phyloP scores from a whole-genome alignment of 2,113 vertebrate genomes.

The Sakesphorus luctuosus region DNA sequence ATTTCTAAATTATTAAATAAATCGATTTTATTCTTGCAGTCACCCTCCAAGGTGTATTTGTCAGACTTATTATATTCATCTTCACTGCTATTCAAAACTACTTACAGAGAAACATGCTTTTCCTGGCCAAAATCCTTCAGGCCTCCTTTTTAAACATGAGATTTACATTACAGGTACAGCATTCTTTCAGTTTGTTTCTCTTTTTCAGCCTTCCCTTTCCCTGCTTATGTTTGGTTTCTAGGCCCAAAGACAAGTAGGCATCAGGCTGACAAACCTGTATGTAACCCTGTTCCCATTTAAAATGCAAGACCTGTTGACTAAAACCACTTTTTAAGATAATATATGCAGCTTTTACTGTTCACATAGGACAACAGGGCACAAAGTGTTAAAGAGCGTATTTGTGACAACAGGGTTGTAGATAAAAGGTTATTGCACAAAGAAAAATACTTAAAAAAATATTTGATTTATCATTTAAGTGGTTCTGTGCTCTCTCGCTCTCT shows the following conservation, averaged over 20 bases:
- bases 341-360: not conserved
- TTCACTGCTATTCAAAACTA: slow-evolving; percentile 70
- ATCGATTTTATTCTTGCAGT: slow-evolving; percentile 77
- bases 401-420: not conserved
- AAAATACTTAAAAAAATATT: not conserved
- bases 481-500: not conserved
- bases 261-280: not conserved
- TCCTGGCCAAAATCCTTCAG: slow-evolving; percentile 53
- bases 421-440: slow-evolving; percentile 28
- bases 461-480: slow-evolving; percentile 46
- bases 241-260: not conserved
- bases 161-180: slow-evolving; percentile 35
- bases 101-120: slow-evolving; percentile 66
- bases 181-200: slow-evolving; percentile 26
- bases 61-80: slow-evolving; percentile 75
- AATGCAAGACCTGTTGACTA: slow-evolving; percentile 34
- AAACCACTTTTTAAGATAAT: slow-evolving; percentile 22
- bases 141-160: slow-evolving; percentile 71
- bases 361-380: not conserved
- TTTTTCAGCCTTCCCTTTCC: not conserved
- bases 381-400: slow-evolving; percentile 19
- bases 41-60: slow-evolving; percentile 78
- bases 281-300: slow-evolving; percentile 32
- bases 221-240: not conserved
- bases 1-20: slow-evolving; percentile 87